A percentile compares a stretch with the other conserved stretches of the same genome.
phyloP scores from a whole-genome alignment of 1,140 invertebrate genomes.

The Drosophila grimshawi region DNA sequence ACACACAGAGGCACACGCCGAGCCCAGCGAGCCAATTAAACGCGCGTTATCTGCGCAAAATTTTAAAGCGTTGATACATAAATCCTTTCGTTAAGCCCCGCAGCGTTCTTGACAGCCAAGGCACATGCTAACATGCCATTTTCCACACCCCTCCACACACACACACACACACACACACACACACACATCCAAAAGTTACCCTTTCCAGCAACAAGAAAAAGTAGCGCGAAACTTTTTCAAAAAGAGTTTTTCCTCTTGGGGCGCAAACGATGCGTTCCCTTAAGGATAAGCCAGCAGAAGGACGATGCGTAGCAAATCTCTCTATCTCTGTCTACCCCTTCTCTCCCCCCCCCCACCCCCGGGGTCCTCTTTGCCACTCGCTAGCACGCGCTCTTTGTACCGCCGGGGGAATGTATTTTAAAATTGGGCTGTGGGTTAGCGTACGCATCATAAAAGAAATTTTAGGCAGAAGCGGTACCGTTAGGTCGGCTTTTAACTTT shows the following conservation, averaged over 20 bases:
- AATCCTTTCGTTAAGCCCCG: conserved; percentile 83
- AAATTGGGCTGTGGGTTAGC: conserved; percentile 83
- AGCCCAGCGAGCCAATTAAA: conserved; percentile 77
- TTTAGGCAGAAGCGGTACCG: conserved; percentile 80
- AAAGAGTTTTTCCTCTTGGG: conserved; percentile 76
- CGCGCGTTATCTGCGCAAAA: conserved; percentile 82
- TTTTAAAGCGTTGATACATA: conserved; percentile 85
- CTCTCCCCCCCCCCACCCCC: neutral
- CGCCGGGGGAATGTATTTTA: conserved; percentile 63
- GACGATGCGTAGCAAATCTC: conserved; percentile 51
- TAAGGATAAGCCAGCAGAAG: conserved; percentile 69
- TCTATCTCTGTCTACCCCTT: conserved; percentile 4
- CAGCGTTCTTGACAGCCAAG: conserved; percentile 83
- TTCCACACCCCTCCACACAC: conserved; percentile 61
- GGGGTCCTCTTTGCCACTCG: neutral
- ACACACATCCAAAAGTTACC: conserved; percentile 6
- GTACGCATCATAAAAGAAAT: conserved; percentile 84
- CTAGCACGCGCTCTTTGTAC: neutral
- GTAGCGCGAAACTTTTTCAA: conserved; percentile 76
- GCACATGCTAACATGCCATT: conserved; percentile 83
- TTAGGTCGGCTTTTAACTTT: conserved; percentile 82
- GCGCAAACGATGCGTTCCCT: conserved; percentile 60
- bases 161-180: conserved; percentile 3
- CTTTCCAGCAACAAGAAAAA: conserved; percentile 42
- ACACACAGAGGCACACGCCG: no score